These are phyloP conservation scores for Ethmia dodecea DNA, from an alignment of 2,888 invertebrate species.

Conservation along the genomic window DNA sequence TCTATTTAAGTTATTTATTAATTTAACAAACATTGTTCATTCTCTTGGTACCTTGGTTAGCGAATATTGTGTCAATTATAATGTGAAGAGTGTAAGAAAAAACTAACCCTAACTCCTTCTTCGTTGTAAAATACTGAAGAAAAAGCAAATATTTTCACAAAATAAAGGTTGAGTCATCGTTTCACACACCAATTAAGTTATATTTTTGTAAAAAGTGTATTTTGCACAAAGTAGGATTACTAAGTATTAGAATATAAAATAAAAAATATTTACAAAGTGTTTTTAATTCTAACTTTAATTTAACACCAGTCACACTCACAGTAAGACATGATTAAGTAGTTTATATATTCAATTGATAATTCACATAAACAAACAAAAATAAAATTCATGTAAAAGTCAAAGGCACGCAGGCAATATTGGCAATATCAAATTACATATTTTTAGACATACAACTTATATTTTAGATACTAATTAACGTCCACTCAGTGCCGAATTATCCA, in stretches of 20 bases:
- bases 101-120: slow-evolving; percentile 2
- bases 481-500: too few species aligned
- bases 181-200: slow-evolving; percentile 27
- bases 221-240: slow-evolving; percentile 61
- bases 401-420: too few species aligned
- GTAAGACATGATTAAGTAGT: too few species aligned
- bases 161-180: slow-evolving; percentile 44
- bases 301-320: too few species aligned
- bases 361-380: too few species aligned
- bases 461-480: too few species aligned
- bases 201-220: slow-evolving; percentile 59
- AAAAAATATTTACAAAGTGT: slow-evolving; percentile 10
- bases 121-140: neutral
- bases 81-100: slow-evolving; percentile 6
- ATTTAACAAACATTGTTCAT: slow-evolving; percentile 26
- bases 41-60: slow-evolving; percentile 15
- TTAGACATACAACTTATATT: too few species aligned
- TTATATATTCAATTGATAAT: too few species aligned
- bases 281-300: slow-evolving; percentile 2
- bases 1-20: slow-evolving; percentile 71
- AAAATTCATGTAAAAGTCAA: too few species aligned
- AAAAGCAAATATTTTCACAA: slow-evolving; percentile 14
- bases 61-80: too few species aligned
- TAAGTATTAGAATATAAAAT: slow-evolving; percentile 54
- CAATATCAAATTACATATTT: too few species aligned